Conservation (phyloP, 2,113 vertebrate species). For the Nycticebus coucang region DNA sequence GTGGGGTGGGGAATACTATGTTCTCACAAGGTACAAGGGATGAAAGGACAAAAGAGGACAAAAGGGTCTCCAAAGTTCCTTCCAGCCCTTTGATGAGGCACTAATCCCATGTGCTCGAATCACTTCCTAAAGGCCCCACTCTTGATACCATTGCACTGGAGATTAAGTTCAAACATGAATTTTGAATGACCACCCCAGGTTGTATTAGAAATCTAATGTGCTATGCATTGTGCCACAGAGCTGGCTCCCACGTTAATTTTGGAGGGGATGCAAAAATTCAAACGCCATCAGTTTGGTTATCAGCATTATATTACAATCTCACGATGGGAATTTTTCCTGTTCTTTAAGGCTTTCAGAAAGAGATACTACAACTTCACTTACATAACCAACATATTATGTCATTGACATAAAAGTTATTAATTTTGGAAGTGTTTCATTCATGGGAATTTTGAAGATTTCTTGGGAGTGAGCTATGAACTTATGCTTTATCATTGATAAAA, state of each 20-base stretch:
- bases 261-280: neutral
- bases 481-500: neutral
- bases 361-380: neutral
- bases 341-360: conserved; percentile 51
- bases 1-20: neutral
- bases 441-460: neutral
- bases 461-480: conserved; percentile 8
- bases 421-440: conserved; percentile 29
- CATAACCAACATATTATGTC: neutral
- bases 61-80: too few relatives aligned
- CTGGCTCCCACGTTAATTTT: neutral
- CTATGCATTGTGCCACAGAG: too few relatives aligned
- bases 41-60: neutral
- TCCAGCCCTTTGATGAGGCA: neutral
- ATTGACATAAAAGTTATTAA: neutral
- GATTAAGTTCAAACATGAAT: neutral
- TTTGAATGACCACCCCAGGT: neutral
- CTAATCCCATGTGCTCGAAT: neutral
- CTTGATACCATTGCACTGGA: neutral
- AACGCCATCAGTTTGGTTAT: neutral
- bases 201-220: too few relatives aligned
- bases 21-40: neutral
- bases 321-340: neutral
- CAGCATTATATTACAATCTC: neutral
- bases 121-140: neutral